Percentiles rank a stretch among this genome's conserved stretches.
Evolutionary conservation across 2,797 vertebrate genomes (phyloP).

Genomic region (Hydrolagus colliei): DNA sequence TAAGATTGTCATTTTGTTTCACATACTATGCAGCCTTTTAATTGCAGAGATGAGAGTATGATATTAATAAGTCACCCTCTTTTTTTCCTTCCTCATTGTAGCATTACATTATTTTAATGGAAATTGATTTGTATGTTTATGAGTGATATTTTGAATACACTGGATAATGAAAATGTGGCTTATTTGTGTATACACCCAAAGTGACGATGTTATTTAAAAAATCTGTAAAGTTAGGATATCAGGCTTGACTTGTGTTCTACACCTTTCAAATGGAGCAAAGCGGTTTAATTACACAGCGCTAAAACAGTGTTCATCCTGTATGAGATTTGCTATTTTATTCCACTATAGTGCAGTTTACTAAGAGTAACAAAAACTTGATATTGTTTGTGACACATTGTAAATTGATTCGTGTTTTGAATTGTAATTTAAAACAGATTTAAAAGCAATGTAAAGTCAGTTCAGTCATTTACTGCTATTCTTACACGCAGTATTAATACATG

Average conservation of each 20-base stretch:
- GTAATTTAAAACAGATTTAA: constrained; percentile 29
- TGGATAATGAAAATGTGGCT: constrained; percentile 26
- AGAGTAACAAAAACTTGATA: constrained; percentile 30
- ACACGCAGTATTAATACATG: not conserved
- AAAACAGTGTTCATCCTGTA: constrained; percentile 26
- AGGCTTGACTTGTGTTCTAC: not conserved
- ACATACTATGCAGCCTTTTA: not conserved
- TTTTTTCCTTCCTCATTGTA: not conserved
- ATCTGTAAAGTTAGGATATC: constrained; percentile 1
- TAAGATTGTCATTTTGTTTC: not conserved
- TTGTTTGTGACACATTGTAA: constrained; percentile 30
- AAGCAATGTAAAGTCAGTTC: constrained; percentile 16
- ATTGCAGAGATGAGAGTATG: not conserved
- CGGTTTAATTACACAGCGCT: constrained; percentile 10
- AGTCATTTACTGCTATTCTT: not conserved
- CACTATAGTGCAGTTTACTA: constrained; percentile 27
- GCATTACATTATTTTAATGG: not conserved
- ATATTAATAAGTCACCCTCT: constrained; percentile 13
- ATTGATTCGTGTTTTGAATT: constrained; percentile 29
- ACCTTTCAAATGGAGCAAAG: constrained; percentile 15
- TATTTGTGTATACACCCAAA: not conserved
- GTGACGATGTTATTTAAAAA: not conserved
- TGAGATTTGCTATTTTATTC: constrained; percentile 31
- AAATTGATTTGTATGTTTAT: constrained; percentile 8
- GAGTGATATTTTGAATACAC: constrained; percentile 20